Evolutionary conservation across 2,113 vertebrate genomes (phyloP).

Genomic region (Theristicus caerulescens): DNA sequence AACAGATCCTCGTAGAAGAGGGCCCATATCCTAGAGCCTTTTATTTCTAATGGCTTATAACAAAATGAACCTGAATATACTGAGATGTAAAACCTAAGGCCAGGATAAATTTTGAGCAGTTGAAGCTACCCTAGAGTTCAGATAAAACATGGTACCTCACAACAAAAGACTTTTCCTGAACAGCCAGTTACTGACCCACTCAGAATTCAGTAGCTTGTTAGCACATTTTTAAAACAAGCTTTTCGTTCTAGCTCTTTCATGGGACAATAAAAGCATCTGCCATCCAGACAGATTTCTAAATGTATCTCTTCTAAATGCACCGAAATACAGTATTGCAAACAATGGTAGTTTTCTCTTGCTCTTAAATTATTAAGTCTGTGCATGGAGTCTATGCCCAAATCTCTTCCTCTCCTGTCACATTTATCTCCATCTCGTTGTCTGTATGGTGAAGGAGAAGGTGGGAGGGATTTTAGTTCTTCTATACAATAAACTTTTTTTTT

Average conservation of each 20-base stretch:
- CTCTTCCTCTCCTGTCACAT: background rate
- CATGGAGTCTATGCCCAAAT: background rate
- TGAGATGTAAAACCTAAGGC: background rate
- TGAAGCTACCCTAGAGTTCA: background rate
- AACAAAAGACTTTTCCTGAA: background rate
- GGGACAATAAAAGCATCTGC: background rate
- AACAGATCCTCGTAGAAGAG: background rate
- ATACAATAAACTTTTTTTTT: background rate
- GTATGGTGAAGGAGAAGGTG: background rate
- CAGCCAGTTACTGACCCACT: background rate
- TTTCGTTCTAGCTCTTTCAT: background rate
- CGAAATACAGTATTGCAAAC: background rate
- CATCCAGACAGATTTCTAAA: conserved; percentile 9
- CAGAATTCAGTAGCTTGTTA: background rate
- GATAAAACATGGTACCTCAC: background rate
- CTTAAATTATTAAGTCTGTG: background rate
- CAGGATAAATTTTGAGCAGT: background rate
- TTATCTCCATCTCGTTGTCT: background rate
- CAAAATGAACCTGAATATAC: background rate
- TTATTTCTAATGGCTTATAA: background rate
- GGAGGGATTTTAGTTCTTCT: background rate
- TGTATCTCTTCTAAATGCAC: background rate
- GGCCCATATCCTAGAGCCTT: background rate
- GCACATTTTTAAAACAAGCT: background rate
- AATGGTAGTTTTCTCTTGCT: background rate